These are phyloP conservation scores for Dryocosmus kuriphilus DNA, from an alignment of 2,888 invertebrate species.

Conservation along the genomic window DNA sequence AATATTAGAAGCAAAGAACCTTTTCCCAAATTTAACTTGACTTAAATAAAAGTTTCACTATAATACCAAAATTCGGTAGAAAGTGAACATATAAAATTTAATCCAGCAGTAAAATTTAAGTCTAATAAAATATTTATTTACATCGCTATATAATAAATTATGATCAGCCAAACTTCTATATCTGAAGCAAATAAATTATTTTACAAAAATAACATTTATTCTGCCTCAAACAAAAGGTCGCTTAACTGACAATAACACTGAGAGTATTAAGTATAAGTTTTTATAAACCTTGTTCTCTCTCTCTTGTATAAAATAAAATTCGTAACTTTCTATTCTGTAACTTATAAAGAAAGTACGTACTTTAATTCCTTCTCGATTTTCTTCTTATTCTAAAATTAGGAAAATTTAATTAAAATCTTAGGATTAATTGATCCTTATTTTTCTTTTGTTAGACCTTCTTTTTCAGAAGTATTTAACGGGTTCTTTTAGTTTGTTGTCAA, in stretches of 20 bases:
- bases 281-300: background rate
- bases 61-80: constrained; percentile 17
- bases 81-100: constrained; percentile 30
- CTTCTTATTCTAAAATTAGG: background rate
- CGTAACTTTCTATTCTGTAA: background rate
- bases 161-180: background rate
- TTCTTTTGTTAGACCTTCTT: background rate
- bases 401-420: background rate
- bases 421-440: background rate
- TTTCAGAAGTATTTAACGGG: background rate
- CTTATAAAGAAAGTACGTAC: background rate
- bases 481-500: constrained; percentile 69
- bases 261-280: background rate
- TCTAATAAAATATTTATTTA: constrained; percentile 20
- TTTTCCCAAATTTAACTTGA: background rate
- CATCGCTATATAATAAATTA: background rate
- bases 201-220: background rate
- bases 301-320: background rate
- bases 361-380: background rate
- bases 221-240: background rate
- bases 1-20: background rate
- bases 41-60: background rate
- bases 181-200: constrained; percentile 10
- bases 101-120: background rate
- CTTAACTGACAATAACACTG: background rate